Conservation (phyloP, 2,797 vertebrate genomes). For the Microctenopoma lineatum region DNA sequence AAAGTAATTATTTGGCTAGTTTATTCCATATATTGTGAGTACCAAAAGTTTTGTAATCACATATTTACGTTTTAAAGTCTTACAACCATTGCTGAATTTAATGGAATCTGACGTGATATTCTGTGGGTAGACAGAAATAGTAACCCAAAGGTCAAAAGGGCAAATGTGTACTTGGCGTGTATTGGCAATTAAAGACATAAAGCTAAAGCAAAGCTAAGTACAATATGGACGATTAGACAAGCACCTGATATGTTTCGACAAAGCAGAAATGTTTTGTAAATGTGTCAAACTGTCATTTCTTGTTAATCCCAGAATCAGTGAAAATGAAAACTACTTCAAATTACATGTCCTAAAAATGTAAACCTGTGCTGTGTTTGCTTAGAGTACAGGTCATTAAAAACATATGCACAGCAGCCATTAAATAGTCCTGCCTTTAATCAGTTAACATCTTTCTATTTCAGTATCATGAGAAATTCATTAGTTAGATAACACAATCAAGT, state of each 20-base stretch:
- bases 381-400: conserved; percentile 22
- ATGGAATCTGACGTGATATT: conserved; percentile 32
- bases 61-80: conserved; percentile 37
- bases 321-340: conserved; percentile 6
- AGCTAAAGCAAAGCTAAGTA: conserved; percentile 32
- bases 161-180: conserved; percentile 45
- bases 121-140: conserved; percentile 52
- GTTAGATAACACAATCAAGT: conserved; percentile 42
- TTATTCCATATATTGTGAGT: conserved; percentile 43
- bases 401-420: conserved; percentile 25
- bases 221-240: conserved; percentile 39
- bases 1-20: conserved; percentile 39
- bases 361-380: conserved; percentile 11
- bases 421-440: conserved; percentile 27
- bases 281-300: conserved; percentile 12
- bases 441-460: conserved; percentile 22
- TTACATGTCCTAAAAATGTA: conserved; percentile 41
- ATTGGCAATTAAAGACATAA: conserved; percentile 55
- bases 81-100: conserved; percentile 21
- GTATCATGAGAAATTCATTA: conserved; percentile 53
- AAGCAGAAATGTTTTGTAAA: conserved; percentile 19
- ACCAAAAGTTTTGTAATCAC: conserved; percentile 49
- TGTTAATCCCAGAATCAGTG: conserved; percentile 23
- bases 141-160: conserved; percentile 42
- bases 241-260: conserved; percentile 54